Evolutionary conservation across 2,888 invertebrate genomes (phyloP).

Genomic region (Cosmia pyralina): DNA sequence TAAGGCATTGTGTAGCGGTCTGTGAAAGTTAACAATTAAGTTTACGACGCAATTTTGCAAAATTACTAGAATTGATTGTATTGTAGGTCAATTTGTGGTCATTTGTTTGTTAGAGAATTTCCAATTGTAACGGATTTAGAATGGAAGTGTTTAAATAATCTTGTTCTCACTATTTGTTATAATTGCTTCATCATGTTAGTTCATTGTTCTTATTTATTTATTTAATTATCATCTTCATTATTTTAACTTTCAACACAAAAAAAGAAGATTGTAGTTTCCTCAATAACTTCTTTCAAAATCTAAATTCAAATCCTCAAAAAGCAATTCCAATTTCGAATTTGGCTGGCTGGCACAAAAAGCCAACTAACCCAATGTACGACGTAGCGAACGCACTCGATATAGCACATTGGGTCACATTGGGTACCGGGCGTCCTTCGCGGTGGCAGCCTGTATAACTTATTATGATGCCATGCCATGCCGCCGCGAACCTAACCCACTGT

Average conservation of each 20-base stretch:
- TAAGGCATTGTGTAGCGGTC: slow-evolving; percentile 51
- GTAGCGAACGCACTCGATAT: slow-evolving; percentile 71
- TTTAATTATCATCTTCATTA: not conserved
- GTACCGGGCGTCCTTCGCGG: slow-evolving; percentile 85
- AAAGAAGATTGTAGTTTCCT: not conserved
- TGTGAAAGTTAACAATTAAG: slow-evolving; percentile 65
- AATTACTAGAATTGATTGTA: slow-evolving; percentile 55
- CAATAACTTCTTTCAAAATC: not conserved
- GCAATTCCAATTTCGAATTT: slow-evolving; percentile 28
- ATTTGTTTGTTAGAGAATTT: slow-evolving; percentile 46
- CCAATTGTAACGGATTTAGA: slow-evolving; percentile 59
- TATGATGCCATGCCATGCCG: slow-evolving; percentile 45
- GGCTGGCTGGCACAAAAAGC: slow-evolving; percentile 44
- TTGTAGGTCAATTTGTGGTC: slow-evolving; percentile 59
- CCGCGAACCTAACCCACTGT: slow-evolving; percentile 49
- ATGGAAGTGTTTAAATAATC: slow-evolving; percentile 45
- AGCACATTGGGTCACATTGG: slow-evolving; percentile 87
- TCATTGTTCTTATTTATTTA: slow-evolving; percentile 13
- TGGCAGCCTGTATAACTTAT: slow-evolving; percentile 65
- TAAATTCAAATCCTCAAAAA: slow-evolving; percentile 9
- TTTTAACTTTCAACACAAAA: not conserved
- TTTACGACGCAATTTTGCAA: slow-evolving; percentile 60
- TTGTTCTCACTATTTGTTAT: slow-evolving; percentile 25
- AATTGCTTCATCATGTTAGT: slow-evolving; percentile 29
- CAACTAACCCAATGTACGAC: slow-evolving; percentile 43